Percentiles rank a stretch among this genome's conserved stretches.
phyloP scores from a whole-genome alignment of 2,888 invertebrate genomes.

The Drosophila kuntzei region DNA sequence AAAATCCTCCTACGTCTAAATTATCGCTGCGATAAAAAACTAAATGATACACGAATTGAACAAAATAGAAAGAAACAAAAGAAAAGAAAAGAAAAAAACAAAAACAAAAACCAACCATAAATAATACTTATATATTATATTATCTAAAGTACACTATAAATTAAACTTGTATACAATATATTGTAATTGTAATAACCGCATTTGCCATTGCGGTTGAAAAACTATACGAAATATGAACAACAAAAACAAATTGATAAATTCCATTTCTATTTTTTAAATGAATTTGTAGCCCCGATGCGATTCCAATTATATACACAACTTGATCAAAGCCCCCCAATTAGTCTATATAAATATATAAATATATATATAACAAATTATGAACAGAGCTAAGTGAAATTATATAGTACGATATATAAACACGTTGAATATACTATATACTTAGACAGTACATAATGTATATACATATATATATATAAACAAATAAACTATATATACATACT shows the following conservation, averaged over 20 bases:
- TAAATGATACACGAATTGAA: conserved; percentile 40
- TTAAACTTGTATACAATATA: conserved; percentile 8
- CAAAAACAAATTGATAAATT: conserved; percentile 17
- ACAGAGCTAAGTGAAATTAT: conserved; percentile 27
- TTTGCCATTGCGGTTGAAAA: conserved; percentile 40
- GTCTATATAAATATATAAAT: conserved; percentile 17
- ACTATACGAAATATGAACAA: conserved; percentile 16
- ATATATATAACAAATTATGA: conserved; percentile 19
- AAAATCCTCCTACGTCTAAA: conserved; percentile 31
- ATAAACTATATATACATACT: conserved; percentile 26
- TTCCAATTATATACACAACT: conserved; percentile 29
- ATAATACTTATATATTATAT: conserved; percentile 12
- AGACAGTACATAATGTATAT: conserved; percentile 24
- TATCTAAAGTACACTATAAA: conserved; percentile 1
- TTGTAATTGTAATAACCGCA: conserved; percentile 30
- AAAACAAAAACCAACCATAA: neutral
- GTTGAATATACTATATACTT: conserved; percentile 23
- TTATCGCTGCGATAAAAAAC: conserved; percentile 75
- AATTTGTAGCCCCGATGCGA: conserved; percentile 30
- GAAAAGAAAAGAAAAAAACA: neutral
- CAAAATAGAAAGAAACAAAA: conserved; percentile 28
- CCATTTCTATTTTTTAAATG: conserved; percentile 49
- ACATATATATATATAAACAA: conserved; percentile 9
- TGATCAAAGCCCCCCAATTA: conserved; percentile 25
- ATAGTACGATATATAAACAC: conserved; percentile 22